Conservation (phyloP, 2,113 vertebrate genomes). For the Corydoras maculifer region DNA sequence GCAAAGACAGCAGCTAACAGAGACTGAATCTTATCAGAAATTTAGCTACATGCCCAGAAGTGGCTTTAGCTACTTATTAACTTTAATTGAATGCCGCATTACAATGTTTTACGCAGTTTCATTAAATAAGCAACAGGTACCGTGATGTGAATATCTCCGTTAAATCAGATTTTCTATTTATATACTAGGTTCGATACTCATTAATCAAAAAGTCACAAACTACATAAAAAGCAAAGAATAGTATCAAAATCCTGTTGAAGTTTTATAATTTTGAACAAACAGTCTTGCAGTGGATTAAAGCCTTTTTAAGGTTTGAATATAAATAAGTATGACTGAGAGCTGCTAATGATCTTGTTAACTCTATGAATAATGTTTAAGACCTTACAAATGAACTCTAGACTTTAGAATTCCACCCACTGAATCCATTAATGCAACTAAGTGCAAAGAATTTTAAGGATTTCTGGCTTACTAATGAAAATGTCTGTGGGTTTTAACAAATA, state of each 20-base stretch:
- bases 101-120: too few relatives aligned
- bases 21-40: not conserved
- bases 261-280: too few relatives aligned
- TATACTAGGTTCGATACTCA: too few relatives aligned
- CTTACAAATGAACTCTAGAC: not conserved
- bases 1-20: not conserved
- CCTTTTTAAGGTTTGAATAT: not conserved
- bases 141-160: too few relatives aligned
- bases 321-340: not conserved
- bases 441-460: not conserved
- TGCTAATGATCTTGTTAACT: slow-evolving; percentile 2
- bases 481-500: not conserved
- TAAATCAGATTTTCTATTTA: too few relatives aligned
- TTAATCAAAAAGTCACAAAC: too few relatives aligned
- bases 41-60: not conserved
- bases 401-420: not conserved
- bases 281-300: not conserved
- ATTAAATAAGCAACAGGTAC: too few relatives aligned
- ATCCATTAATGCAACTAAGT: not conserved
- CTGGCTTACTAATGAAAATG: not conserved
- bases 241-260: too few relatives aligned
- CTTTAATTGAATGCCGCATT: too few relatives aligned
- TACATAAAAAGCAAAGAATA: too few relatives aligned
- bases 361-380: not conserved
- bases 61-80: too few relatives aligned